phyloP scores from a whole-genome alignment of 2,797 vertebrate species.

The Graptemys geographica region DNA sequence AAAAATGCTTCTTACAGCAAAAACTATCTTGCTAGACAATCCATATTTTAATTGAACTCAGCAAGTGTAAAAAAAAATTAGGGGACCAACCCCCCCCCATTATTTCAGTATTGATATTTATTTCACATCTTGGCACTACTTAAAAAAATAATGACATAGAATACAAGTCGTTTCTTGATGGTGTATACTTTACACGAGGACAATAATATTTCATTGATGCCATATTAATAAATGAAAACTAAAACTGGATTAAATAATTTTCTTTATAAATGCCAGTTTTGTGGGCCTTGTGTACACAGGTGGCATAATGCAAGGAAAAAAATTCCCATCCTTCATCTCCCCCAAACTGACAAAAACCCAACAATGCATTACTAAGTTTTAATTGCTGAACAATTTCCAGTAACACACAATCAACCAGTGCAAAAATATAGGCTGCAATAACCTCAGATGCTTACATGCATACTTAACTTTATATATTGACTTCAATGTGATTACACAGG shows the following conservation, averaged over 20 bases:
- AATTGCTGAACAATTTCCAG: background rate
- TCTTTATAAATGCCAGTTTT: background rate
- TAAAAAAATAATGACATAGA: background rate
- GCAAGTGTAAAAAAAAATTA: background rate
- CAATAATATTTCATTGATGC: background rate
- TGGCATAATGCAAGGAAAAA: background rate
- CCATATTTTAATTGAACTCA: background rate
- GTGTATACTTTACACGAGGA: background rate
- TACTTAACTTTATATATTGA: background rate
- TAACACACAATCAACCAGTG: background rate
- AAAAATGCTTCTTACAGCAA: constrained; percentile 5
- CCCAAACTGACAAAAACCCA: accelerated
- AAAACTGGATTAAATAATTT: background rate
- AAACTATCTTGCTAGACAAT: constrained; percentile 21
- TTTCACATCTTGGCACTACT: background rate
- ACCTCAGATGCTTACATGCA: background rate
- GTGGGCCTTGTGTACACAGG: background rate
- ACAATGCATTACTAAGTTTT: background rate
- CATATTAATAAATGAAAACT: background rate
- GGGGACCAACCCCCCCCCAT: background rate
- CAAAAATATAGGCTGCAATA: background rate
- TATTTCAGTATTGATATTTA: background rate
- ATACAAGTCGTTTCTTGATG: background rate
- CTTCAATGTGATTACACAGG: background rate
- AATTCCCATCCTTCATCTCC: background rate